These are phyloP conservation scores for Andricus quercusramuli DNA, from an alignment of 2,888 invertebrate genomes.

Conservation along the genomic window DNA sequence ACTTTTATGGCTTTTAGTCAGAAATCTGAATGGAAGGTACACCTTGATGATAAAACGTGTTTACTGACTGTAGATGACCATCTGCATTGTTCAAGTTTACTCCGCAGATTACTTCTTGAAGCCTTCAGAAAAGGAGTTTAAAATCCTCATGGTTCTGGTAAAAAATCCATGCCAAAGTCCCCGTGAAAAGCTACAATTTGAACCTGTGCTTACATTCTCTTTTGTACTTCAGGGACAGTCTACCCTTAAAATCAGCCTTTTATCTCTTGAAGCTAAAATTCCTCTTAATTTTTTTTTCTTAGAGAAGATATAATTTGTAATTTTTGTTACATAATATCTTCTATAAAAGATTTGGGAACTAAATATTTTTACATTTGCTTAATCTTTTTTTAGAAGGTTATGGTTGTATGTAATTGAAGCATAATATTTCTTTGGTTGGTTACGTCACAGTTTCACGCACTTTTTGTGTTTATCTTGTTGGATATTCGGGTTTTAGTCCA, in stretches of 20 bases:
- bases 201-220: not conserved
- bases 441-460: no score
- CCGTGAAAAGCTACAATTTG: not conserved
- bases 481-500: no score
- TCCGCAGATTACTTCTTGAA: conserved; percentile 18
- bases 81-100: conserved; percentile 14
- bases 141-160: not conserved
- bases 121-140: not conserved
- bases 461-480: no score
- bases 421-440: no score
- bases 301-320: no score
- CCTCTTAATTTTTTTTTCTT: not conserved
- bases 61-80: conserved; percentile 29
- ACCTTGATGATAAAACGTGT: conserved; percentile 28
- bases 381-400: no score
- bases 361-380: no score
- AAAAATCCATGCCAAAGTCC: not conserved
- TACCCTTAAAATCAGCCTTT: not conserved
- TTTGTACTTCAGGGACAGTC: not conserved
- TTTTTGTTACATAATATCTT: no score
- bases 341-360: no score
- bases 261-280: not conserved
- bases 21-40: conserved; percentile 30
- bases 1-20: conserved; percentile 25
- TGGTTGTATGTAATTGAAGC: no score